Evolutionary conservation across 2,113 vertebrate species (phyloP).

Genomic region (Illadopsis cleaveri): DNA sequence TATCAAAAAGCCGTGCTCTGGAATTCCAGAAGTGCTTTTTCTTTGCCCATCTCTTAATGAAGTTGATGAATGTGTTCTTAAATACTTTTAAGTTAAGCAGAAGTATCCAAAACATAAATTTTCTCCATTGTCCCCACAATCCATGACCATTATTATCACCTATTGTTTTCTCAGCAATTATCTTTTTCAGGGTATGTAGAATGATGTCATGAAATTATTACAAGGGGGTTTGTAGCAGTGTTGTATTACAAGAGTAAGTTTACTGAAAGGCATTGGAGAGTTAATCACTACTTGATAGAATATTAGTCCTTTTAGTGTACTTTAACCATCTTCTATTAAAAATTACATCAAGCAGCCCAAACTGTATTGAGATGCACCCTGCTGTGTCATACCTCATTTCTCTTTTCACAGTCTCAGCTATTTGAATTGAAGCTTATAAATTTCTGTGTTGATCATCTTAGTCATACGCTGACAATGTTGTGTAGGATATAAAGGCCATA

Average conservation of each 20-base stretch:
- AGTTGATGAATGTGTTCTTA: background rate
- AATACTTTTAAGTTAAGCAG: background rate
- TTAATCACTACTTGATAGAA: background rate
- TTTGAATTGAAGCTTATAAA: background rate
- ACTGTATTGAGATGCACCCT: background rate
- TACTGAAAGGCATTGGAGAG: background rate
- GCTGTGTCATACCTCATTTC: background rate
- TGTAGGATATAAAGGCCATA: background rate
- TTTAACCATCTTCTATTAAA: background rate
- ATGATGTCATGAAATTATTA: background rate
- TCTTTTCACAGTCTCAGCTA: background rate
- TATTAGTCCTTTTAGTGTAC: background rate
- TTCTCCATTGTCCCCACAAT: background rate
- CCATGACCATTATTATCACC: background rate
- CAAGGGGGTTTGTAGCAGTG: background rate
- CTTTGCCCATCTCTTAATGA: background rate
- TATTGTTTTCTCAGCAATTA: background rate
- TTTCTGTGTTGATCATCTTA: background rate
- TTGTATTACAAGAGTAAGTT: background rate
- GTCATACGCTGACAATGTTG: background rate
- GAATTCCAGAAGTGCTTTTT: background rate
- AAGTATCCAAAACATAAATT: background rate
- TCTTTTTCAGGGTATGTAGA: accelerated
- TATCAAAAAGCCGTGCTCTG: background rate
- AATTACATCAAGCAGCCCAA: background rate